phyloP scores from a whole-genome alignment of 2,888 invertebrate genomes.

The Xanthia icteritia region DNA sequence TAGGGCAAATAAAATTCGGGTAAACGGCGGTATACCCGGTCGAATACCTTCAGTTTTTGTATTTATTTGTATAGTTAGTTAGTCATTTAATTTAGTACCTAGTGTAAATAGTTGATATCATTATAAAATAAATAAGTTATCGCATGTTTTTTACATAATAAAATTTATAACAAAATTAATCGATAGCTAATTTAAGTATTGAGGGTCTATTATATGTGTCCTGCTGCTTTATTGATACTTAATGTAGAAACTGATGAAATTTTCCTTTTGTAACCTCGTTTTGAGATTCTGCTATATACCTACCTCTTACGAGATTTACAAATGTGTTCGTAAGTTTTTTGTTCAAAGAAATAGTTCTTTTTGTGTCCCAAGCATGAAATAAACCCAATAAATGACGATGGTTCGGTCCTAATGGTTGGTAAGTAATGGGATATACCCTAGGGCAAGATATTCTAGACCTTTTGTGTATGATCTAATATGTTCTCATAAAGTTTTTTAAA shows the following conservation, averaged over 20 bases:
- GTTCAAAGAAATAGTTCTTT: not conserved
- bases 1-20: no score
- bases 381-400: constrained; percentile 5
- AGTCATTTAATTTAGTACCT: no score
- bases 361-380: not conserved
- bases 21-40: no score
- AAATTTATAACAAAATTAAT: not conserved
- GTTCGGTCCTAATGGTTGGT: not conserved
- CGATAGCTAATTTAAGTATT: not conserved
- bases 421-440: constrained; percentile 11
- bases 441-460: constrained; percentile 3
- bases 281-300: not conserved
- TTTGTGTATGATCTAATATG: constrained; percentile 3
- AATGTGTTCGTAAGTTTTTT: not conserved
- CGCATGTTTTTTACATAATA: no score
- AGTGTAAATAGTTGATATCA: no score
- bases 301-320: not conserved
- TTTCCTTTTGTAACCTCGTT: not conserved
- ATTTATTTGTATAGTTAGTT: no score
- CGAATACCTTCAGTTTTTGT: no score
- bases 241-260: not conserved
- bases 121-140: no score
- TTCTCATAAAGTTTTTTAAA: not conserved
- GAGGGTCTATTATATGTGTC: not conserved
- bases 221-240: not conserved